Evolutionary conservation across 2,113 vertebrate species (phyloP), one percentile per base, ranked within the genome.

Genomic region (Theristicus caerulescens): DNA sequence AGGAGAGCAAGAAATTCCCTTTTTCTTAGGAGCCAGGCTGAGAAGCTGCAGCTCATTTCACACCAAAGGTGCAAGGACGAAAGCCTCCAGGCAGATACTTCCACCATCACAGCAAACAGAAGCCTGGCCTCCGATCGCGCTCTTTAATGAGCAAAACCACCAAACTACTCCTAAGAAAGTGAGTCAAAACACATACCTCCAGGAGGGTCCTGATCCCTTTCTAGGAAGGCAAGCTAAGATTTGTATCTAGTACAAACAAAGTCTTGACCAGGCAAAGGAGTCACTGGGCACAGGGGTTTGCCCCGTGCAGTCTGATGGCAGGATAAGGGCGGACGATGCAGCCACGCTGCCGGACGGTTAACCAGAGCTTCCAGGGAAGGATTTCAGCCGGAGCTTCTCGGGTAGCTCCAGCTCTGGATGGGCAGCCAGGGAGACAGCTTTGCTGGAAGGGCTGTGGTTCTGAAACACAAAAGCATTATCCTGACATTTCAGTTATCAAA

Each of bases 261-360:
- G n/a, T 24, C 81, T 58, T 38, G 70, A 21, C 49, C 71, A 11
- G 1, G 5, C 65, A 12, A 11, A 62, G 87, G 25, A 55, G 26
- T 47, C 34, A 8, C 24, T 0, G 4, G 82, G 54, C 13, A 2
- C 26, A 11, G 71, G 42, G 61, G 36, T 19, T 82, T 72, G 61
- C 31, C 54, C 54, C 1, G 0, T 2, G 1, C 0, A 3, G n/a
- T 42, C 52, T 26, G 38, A 36, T 24, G 26, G 34, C 24, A 16
- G 76, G 85, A 38, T 32, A 31, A 58, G 51, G 51, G 42, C 3
- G 1, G 34, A 11, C 1, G 21, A 21, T 12, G 32, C 40, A 9
- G 46, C 74, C 5, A 19, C 3, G 3, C 31, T 29, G 31, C 57
- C 2, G 3, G 40, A 31, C 19, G 8, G 34, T 29, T 16, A 58